Percentiles rank a stretch among this genome's conserved stretches.
These are phyloP conservation scores for Poeciliopsis infans DNA, from an alignment of 2,797 vertebrate species.

Conservation along the genomic window DNA sequence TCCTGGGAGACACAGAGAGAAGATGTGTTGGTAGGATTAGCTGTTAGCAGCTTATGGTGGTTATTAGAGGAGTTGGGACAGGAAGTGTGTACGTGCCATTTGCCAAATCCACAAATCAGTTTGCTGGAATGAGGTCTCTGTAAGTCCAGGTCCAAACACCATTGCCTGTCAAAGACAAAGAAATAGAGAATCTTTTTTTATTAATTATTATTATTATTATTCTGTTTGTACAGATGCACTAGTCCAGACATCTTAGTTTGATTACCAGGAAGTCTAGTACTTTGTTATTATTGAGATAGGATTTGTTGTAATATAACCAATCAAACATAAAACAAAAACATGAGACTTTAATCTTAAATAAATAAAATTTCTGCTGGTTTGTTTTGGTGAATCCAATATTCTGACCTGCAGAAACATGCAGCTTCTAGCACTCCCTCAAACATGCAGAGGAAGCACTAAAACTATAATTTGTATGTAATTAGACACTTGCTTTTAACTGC, in stretches of 20 bases:
- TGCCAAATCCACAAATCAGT: constrained; percentile 95
- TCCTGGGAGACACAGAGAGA: constrained; percentile 77
- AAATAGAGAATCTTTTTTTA: not conserved
- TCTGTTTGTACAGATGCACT: not conserved
- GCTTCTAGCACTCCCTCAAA: not conserved
- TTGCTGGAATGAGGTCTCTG: constrained; percentile 60
- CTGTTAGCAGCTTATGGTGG: not conserved
- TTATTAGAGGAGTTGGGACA: not conserved
- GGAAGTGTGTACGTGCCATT: constrained; percentile 75
- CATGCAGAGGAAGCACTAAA: not conserved
- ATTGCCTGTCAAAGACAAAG: constrained; percentile 73
- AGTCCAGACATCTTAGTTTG: not conserved
- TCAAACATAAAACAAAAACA: not conserved
- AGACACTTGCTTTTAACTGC: not conserved
- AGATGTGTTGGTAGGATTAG: not conserved
- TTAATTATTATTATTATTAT: not conserved
- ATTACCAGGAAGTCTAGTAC: not conserved
- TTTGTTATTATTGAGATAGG: not conserved
- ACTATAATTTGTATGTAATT: not conserved
- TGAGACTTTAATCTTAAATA: not conserved
- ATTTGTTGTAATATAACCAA: not conserved
- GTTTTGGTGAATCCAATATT: not conserved
- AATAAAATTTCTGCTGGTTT: not conserved
- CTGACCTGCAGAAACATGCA: not conserved
- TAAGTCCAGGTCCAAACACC: constrained; percentile 84